Evolutionary conservation across 2,888 invertebrate genomes (phyloP), one percentile per base, ranked within the genome.

Genomic region (Calameuta pallipes): DNA sequence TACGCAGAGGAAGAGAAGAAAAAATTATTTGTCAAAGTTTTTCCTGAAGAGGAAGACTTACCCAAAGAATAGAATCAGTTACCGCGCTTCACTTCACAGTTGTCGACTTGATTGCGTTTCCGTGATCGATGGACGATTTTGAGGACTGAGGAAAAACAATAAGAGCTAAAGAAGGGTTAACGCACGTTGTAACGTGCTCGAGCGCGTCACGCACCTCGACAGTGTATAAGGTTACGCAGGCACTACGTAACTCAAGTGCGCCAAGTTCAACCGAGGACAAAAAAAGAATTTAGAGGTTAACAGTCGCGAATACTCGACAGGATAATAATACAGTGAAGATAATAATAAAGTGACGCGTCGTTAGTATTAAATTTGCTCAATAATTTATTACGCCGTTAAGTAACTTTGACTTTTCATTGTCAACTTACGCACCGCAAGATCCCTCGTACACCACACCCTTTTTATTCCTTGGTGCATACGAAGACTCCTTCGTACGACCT

Each of bases 401-500:
- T 15, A 9, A 56, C 0, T 23, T 56, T 23, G 23, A 23, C 9
- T 56, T 56, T 56, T 23, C 23, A 56, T 15, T 56, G 56, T 15
- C 41, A 15, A 15, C 9, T 56, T 56, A 56, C 56, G 56, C 56
- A 9, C 9, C 56, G 23, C 23, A 23, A 9, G 3, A 30, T 30
- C 31, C 36, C 12, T 36, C 71, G 71, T 3, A 71, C 71, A 71
- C 71, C 71, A 71, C 71, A 71, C 71, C 71, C 71, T 71, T 71
- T 71, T 71, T 23, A 56, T 71, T 71, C 31, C 15, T 33, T 4
- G 13, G 31, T 33, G 71, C 33, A 71, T 33, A 33, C 71, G 71
- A 71, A 71, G 71, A 15, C 71, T 71, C 71, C 71, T 71, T 71
- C 71, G 31, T 71, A 30, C 71, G 71, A 71, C 71, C 71, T 71